Evolutionary conservation across 2,888 invertebrate genomes (phyloP).

Genomic region (Sericinus montela): DNA sequence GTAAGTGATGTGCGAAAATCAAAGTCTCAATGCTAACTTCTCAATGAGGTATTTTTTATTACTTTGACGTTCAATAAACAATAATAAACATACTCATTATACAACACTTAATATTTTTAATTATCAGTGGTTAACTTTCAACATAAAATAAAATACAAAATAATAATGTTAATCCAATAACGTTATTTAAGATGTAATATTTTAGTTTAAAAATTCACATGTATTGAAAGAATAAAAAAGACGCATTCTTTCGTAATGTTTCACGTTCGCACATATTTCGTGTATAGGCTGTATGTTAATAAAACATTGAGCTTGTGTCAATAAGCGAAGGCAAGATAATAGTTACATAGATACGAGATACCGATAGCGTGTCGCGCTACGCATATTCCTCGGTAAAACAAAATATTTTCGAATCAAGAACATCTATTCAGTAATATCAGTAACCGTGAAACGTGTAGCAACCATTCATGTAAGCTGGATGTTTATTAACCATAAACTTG

Average conservation of each 20-base stretch:
- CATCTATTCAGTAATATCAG: conserved; percentile 1
- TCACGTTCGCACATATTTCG: conserved; percentile 32
- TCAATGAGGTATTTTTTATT: conserved; percentile 1
- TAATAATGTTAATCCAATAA: no score
- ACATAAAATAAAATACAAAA: no score
- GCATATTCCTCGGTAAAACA: conserved; percentile 16
- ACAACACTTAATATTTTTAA: not conserved
- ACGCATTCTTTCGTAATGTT: conserved; percentile 39
- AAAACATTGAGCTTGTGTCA: conserved; percentile 50
- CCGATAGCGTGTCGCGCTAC: conserved; percentile 14
- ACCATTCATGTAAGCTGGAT: conserved; percentile 46
- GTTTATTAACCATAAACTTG: conserved; percentile 54
- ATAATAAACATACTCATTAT: not conserved
- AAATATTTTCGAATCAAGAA: conserved; percentile 20
- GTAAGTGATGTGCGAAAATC: conserved; percentile 9
- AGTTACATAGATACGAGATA: conserved; percentile 31
- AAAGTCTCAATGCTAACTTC: conserved; percentile 1
- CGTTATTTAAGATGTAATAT: no score
- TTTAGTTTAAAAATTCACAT: no score
- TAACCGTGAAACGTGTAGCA: conserved; percentile 27
- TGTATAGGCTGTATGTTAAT: conserved; percentile 37
- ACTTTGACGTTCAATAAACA: not conserved
- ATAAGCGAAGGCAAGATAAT: conserved; percentile 47
- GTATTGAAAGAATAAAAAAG: no score
- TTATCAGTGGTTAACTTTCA: not conserved